Evolutionary conservation across 2,797 vertebrate genomes (phyloP), one percentile per base, ranked within the genome.

Genomic region (Bufotes viridis): DNA sequence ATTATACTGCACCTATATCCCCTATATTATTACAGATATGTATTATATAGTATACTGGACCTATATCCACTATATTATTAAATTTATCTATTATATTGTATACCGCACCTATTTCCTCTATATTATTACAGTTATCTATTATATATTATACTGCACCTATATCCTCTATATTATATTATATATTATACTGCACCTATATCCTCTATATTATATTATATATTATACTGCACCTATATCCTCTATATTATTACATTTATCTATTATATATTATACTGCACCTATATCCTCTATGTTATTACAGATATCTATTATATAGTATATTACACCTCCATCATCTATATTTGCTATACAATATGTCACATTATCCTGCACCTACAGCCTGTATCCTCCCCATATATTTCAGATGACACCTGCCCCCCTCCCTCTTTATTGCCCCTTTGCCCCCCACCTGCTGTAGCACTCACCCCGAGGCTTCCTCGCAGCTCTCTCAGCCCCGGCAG

Each of bases 361-460:
- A 57, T 57, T 57, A 15, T 20, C 15, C 17, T 6, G 17, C 58
- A 18, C 14, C 58, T 60, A 6, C 17, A 60, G 15, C 58, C 17
- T 17, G 15, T 20, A 42, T 42, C 42, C 42, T 42, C 42, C 42
- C 42, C 6, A 6, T 42, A 42, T 0, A 42, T 42, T 42, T 42
- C 42, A 42, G 42, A 22, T 10, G 12, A 67, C 29, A 72, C 69
- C 26, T 34, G 15, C 10, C 72, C 53, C 67, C 34, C 49, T 55
- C 42, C 8, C 63, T 58, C 26, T 4, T 69, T 34, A 34, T 22
- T 18, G 1, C 70, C 22, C 81, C 57, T 58, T 17, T 83, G 34
- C 18, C 69, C 76, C 60, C 80, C 69, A 51, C 82, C 87, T 81
- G 82, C 87, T 76, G 81, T 49, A 34, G 12, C 60, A 69, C 55